Evolutionary conservation across 2,888 invertebrate genomes (phyloP).

Genomic region (Mesochorus sp.): DNA sequence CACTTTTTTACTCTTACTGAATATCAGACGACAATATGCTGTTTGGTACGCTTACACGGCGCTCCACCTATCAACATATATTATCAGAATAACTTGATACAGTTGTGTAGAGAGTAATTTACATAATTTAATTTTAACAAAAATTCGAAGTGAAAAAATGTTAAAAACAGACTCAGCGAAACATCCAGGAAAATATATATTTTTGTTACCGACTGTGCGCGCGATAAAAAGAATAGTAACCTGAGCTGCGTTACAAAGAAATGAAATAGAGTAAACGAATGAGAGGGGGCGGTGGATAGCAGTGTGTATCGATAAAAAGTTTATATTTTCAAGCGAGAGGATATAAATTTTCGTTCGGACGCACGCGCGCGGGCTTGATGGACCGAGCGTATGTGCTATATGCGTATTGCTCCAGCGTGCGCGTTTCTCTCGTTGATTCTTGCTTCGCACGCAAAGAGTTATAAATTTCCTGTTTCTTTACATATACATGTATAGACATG

Average conservation of each 20-base stretch:
- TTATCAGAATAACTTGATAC: no score
- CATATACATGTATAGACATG: slow-evolving; percentile 1
- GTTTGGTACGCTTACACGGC: no score
- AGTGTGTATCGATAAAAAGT: slow-evolving; percentile 50
- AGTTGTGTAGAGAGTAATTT: no score
- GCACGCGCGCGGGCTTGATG: slow-evolving; percentile 52
- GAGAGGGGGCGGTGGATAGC: slow-evolving; percentile 20
- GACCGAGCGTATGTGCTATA: slow-evolving; percentile 21
- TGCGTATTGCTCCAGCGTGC: background rate
- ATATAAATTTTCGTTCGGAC: slow-evolving; percentile 55
- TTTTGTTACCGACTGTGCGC: no score
- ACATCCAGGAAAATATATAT: no score
- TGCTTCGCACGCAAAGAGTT: slow-evolving; percentile 30
- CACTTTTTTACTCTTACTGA: no score
- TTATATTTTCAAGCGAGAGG: slow-evolving; percentile 55
- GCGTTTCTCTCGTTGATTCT: slow-evolving; percentile 40
- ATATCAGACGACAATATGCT: no score
- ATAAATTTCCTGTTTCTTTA: slow-evolving; percentile 56
- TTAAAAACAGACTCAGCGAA: no score
- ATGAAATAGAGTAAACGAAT: slow-evolving; percentile 27
- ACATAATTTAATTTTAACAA: no score
- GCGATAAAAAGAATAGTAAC: background rate
- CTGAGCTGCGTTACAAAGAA: background rate
- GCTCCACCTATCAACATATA: no score
- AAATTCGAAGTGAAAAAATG: no score